Evolutionary conservation across 2,113 vertebrate species (phyloP), one percentile per base, ranked within the genome.

Genomic region (Amazona vittata): DNA sequence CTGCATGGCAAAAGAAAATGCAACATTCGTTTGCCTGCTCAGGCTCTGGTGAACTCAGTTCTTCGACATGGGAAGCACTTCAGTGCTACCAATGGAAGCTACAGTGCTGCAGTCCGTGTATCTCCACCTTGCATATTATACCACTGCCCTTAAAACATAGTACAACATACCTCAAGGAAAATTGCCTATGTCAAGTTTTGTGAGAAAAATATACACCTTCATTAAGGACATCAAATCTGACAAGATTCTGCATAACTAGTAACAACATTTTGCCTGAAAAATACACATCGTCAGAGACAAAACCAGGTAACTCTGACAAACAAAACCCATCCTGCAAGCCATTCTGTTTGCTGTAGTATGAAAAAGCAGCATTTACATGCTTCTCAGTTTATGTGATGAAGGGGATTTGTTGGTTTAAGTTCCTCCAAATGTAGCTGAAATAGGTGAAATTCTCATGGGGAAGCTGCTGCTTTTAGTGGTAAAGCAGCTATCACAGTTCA

Each of bases 1-100:
- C 10, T 55, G 13, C 4, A 12, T 1, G 2, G 39, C 35, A 79
- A 39, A 82, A 19, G 41, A 9, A 11, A n/a, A 31, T 0, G 0
- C 29, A 68, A 43, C 9, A 12, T 47, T 62, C 1, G 8, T 50
- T 43, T 85, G 10, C 55, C 19, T 78, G 11, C 35, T 79, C 15
- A 49, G 62, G 74, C 20, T 64, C 65, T 55, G 46, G 21, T 44
- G 37, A 82, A 67, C 17, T 22, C 43, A 67, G 8, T 8, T 47
- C 47, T 35, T 24, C 7, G 14, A 59, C 31, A 53, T 0, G 10
- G 15, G 20, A 60, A 73, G 12, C 24, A 62, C 2, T 29, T 22
- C 1, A 10, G 15, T 75, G 74, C 50, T 43, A 13, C 26, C 41
- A 16, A 3, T 5, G 39, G 67, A 65, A 77, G 28, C 28, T 62